Percentiles rank a stretch among this genome's conserved stretches.
Evolutionary conservation across 2,113 vertebrate genomes (phyloP).

Genomic region (Corythaeola cristata): DNA sequence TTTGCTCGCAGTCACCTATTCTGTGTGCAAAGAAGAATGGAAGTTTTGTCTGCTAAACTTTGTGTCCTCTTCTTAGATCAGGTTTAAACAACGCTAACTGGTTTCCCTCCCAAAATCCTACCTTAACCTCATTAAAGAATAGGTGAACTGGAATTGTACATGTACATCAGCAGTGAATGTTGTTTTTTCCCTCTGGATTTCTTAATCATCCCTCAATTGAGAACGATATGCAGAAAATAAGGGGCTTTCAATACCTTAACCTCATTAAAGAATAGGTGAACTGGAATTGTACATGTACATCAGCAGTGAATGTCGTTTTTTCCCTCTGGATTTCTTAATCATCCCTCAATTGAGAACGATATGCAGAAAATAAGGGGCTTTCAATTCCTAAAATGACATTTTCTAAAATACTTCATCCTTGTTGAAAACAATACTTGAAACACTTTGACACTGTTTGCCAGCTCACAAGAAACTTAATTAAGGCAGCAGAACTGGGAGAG

Average conservation of each 20-base stretch:
- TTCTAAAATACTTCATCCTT: not conserved
- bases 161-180: not conserved
- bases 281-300: not conserved
- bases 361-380: not conserved
- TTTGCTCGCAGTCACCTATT: not conserved
- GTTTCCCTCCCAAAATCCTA: not conserved
- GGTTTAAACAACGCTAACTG: not conserved
- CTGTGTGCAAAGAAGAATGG: not conserved
- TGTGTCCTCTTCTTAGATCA: not conserved
- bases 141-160: not conserved
- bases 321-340: not conserved
- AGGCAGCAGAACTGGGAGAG: not conserved
- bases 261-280: not conserved
- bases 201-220: not conserved
- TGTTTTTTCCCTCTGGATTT: not conserved
- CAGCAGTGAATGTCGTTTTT: not conserved
- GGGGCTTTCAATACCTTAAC: not conserved
- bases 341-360: not conserved
- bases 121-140: not conserved
- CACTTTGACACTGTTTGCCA: not conserved
- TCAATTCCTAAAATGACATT: not conserved
- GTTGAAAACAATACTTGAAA: constrained; percentile 18
- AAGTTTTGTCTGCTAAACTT: not conserved
- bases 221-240: not conserved
- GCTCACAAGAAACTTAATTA: constrained; percentile 17